A percentile compares a stretch with the other conserved stretches of the same genome.
Evolutionary conservation across 1,140 invertebrate species (phyloP).

Genomic region (Lepidotrigona ventralis): DNA sequence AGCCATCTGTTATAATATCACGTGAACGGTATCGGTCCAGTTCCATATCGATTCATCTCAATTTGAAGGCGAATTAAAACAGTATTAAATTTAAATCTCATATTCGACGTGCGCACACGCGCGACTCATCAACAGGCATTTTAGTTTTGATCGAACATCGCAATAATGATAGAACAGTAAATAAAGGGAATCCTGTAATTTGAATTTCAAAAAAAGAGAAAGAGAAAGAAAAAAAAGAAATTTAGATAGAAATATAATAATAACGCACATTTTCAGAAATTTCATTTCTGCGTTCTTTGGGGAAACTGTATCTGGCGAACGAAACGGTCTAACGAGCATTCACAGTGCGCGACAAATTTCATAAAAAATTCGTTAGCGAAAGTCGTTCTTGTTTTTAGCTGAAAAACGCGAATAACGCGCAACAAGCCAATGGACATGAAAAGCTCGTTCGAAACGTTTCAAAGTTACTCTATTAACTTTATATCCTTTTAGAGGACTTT

Average conservation of each 20-base stretch:
- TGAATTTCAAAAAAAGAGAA: no score
- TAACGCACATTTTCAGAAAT: not conserved
- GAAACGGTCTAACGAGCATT: not conserved
- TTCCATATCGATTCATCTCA: not conserved
- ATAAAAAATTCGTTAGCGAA: not conserved
- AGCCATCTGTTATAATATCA: not conserved
- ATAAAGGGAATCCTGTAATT: no score
- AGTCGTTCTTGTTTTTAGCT: not conserved
- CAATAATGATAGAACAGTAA: no score
- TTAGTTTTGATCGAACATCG: no score
- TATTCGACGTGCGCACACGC: not conserved
- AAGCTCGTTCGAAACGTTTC: not conserved
- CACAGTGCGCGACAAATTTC: not conserved
- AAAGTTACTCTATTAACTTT: not conserved
- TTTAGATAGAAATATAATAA: not conserved
- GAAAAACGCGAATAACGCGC: not conserved
- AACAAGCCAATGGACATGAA: not conserved
- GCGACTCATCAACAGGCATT: no score
- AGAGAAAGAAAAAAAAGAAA: not conserved
- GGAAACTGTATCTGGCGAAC: not conserved
- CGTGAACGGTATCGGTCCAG: not conserved
- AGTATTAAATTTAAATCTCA: not conserved
- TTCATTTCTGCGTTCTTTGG: not conserved
- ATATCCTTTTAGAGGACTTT: not conserved
- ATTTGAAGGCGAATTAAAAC: not conserved